These are phyloP conservation scores for Pithys albifrons DNA, from an alignment of 2,113 vertebrate genomes.

Conservation along the genomic window DNA sequence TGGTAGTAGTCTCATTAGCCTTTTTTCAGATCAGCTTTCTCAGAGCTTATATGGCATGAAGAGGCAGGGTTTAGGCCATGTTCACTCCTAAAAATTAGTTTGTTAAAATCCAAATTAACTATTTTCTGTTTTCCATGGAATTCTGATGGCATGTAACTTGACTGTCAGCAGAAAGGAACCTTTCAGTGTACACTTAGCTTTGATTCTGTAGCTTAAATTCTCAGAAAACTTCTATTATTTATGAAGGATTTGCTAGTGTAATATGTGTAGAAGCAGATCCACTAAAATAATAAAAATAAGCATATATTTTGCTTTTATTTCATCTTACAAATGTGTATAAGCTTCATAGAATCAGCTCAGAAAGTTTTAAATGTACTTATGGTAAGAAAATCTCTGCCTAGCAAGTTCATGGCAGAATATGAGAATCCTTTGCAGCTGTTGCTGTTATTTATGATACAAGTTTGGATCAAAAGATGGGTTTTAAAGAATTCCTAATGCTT, in stretches of 20 bases:
- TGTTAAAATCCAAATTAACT: neutral
- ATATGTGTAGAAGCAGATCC: neutral
- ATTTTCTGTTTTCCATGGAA: neutral
- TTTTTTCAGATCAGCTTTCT: neutral
- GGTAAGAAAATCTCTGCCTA: neutral
- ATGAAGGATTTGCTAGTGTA: neutral
- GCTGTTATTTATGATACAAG: slow-evolving; percentile 54
- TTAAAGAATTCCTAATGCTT: slow-evolving; percentile 59
- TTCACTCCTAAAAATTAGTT: neutral
- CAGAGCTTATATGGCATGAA: neutral
- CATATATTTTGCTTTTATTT: neutral
- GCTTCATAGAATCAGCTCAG: neutral
- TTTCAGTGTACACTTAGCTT: neutral
- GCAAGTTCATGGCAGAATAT: neutral
- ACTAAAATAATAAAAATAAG: neutral
- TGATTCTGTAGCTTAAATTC: neutral
- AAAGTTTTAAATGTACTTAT: neutral
- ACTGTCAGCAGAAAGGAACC: neutral
- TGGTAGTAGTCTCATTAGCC: neutral
- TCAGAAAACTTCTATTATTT: neutral
- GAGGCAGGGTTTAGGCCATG: neutral
- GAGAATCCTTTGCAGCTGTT: slow-evolving; percentile 47
- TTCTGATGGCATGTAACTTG: neutral
- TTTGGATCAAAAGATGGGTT: slow-evolving; percentile 63
- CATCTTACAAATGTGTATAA: neutral